These are phyloP conservation scores for Cephus pulcher DNA, from an alignment of 2,888 invertebrate species.

Conservation along the genomic window DNA sequence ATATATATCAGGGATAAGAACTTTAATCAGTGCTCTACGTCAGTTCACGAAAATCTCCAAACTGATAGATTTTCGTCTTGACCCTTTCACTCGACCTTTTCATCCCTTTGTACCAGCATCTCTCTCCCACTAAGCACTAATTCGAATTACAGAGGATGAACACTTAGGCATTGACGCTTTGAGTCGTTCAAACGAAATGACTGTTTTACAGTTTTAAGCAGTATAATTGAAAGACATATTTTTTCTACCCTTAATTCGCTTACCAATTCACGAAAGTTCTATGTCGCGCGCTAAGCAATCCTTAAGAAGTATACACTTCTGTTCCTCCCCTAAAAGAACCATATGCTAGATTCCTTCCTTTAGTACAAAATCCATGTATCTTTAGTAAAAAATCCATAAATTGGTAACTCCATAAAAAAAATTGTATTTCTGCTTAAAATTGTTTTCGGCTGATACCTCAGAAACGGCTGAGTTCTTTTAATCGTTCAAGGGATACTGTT, in stretches of 20 bases:
- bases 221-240: background rate
- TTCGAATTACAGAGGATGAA: background rate
- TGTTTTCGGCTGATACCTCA: too few relatives aligned
- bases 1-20: background rate
- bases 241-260: background rate
- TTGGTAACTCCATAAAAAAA: too few relatives aligned
- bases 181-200: background rate
- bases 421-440: too few relatives aligned
- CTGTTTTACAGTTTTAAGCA: background rate
- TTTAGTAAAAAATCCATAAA: too few relatives aligned
- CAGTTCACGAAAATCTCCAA: background rate
- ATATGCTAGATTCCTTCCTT: too few relatives aligned
- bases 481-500: background rate
- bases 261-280: background rate
- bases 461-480: background rate
- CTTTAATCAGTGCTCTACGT: background rate
- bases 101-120: background rate
- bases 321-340: too few relatives aligned
- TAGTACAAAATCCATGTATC: too few relatives aligned
- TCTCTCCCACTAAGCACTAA: background rate
- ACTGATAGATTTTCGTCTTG: background rate
- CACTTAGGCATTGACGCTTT: background rate
- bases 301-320: too few relatives aligned
- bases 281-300: too few relatives aligned
- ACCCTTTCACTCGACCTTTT: background rate